phyloP scores from a whole-genome alignment of 2,888 invertebrate genomes.

The Andrena minutula region DNA sequence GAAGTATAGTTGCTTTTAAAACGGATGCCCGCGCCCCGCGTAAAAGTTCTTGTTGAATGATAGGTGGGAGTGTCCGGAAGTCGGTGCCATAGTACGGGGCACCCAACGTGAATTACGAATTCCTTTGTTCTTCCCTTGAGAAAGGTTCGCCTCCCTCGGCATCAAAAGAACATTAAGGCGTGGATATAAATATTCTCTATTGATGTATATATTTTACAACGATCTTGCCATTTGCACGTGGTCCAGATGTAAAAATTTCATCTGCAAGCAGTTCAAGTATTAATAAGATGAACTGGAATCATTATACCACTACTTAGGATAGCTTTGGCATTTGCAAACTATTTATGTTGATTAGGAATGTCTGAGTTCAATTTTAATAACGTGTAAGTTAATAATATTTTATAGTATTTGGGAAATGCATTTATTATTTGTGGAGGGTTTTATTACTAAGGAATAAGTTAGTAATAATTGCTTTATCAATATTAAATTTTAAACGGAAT shows the following conservation, averaged over 20 bases:
- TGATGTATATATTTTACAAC: slow-evolving; percentile 28
- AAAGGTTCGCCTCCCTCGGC: slow-evolving; percentile 38
- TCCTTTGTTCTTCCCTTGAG: slow-evolving; percentile 62
- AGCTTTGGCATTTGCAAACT: too few species aligned
- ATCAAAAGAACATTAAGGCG: slow-evolving; percentile 46
- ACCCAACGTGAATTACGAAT: slow-evolving; percentile 65
- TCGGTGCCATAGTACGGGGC: slow-evolving; percentile 46
- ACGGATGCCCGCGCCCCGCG: slow-evolving; percentile 58
- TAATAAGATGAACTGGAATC: too few species aligned
- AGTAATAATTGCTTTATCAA: not conserved
- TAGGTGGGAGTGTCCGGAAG: slow-evolving; percentile 68
- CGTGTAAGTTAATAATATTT: too few species aligned
- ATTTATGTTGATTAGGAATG: too few species aligned
- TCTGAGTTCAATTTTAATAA: too few species aligned
- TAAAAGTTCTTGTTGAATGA: slow-evolving; percentile 65
- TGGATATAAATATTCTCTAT: slow-evolving; percentile 32
- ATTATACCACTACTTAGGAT: too few species aligned
- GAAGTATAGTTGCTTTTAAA: slow-evolving; percentile 66
- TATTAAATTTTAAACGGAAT: not conserved
- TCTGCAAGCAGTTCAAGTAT: too few species aligned
- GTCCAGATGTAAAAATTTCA: too few species aligned
- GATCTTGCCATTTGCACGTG: not conserved
- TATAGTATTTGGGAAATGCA: too few species aligned
- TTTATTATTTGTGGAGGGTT: too few species aligned
- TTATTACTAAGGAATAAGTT: not conserved